These are phyloP conservation scores for Neomorphus geoffroyi DNA, from an alignment of 2,797 vertebrate species.

Conservation along the genomic window DNA sequence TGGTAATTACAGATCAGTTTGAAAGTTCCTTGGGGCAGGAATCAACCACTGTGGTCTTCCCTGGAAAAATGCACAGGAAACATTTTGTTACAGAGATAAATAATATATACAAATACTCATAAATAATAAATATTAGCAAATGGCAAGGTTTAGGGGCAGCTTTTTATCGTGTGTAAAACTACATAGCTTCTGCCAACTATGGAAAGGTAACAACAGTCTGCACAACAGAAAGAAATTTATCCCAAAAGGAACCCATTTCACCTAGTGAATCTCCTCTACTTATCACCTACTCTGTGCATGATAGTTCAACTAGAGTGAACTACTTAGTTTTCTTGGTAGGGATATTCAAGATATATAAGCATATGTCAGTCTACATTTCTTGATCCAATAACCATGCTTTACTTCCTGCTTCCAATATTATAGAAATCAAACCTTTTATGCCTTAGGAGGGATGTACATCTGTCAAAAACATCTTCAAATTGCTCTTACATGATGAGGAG, in stretches of 20 bases:
- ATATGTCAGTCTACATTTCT: background rate
- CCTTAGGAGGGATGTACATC: background rate
- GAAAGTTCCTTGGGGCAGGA: background rate
- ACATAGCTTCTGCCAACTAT: background rate
- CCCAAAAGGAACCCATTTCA: background rate
- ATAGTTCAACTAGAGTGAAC: background rate
- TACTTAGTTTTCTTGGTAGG: background rate
- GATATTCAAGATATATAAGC: background rate
- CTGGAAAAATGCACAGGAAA: background rate
- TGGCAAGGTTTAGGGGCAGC: background rate
- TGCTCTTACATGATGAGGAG: background rate
- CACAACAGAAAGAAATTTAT: background rate
- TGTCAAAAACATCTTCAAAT: background rate
- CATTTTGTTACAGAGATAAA: background rate
- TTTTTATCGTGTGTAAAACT: background rate
- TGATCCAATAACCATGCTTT: background rate
- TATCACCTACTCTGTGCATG: background rate
- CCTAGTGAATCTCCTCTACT: background rate
- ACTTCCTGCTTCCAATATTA: background rate
- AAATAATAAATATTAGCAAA: constrained; percentile 16
- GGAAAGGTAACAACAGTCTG: background rate
- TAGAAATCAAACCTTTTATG: background rate
- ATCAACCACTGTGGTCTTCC: background rate
- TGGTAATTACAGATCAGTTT: background rate
- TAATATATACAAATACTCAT: background rate